Evolutionary conservation across 2,797 vertebrate genomes (phyloP), one percentile per base, ranked within the genome.

Genomic region (Hyperoplus immaculatus): DNA sequence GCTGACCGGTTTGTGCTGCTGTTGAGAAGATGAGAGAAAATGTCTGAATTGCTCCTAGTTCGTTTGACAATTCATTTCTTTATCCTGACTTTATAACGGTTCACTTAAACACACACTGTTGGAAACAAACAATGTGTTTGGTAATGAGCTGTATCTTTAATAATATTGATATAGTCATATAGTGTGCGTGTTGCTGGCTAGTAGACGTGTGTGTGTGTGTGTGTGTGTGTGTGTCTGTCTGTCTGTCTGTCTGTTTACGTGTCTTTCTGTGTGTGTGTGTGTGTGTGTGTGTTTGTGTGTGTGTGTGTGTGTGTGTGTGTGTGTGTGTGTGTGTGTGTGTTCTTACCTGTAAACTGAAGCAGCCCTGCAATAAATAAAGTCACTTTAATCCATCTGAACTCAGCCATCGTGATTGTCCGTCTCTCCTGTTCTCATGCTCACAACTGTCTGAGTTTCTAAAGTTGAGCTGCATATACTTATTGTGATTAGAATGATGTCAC

Each of bases 301-400:
- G 21, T 21, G 1, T 21, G 1, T 29, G 3, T 21, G 21, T 21
- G 2, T 21, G 21, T 21, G 21, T 21, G 21, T 21, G 21, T 21
- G 21, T 21, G 21, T 21, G 21, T 21, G 21, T 29, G 29, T 29
- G 29, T 29, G 29, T 29, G 29, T 29, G 29, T 56, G 5, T 56
- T 38, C 56, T 72, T 67, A 78, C 76, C 62, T 72, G 56, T 36
- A 54, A 67, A 18, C 13, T n/a, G 55, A 49, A 78, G 41, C 73
- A 47, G 6, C 14, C 29, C 41, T 1, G 54, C 15, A 12, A 72
- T 10, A 55, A 41, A 66, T 38, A 36, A 36, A 66, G 8, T 43
- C 1, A 13, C 49, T 54, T 67, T 1, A 55, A 49, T 78, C 68
- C 55, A 15, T 54, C 2, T 60, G 18, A 41, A 4, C 8, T 53